Conservation (phyloP, 2,113 vertebrate genomes). For the Cervus canadensis region DNA sequence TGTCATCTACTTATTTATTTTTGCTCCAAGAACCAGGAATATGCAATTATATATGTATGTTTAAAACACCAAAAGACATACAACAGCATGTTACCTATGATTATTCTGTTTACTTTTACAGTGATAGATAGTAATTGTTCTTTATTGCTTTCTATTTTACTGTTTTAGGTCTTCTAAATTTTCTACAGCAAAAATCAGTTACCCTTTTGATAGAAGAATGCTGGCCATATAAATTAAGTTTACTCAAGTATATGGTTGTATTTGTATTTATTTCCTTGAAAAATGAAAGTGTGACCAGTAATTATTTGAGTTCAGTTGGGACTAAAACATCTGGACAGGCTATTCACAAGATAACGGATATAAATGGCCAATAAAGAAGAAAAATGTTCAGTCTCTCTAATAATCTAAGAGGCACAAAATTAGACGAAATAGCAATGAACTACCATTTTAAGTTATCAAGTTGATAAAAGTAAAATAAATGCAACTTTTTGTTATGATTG, state of each 20-base stretch:
- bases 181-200: background rate
- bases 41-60: background rate
- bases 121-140: background rate
- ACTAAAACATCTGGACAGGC: background rate
- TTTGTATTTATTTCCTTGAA: constrained; percentile 28
- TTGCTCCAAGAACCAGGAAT: background rate
- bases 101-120: background rate
- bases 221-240: background rate
- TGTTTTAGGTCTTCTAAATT: background rate
- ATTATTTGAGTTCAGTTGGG: background rate
- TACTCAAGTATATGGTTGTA: background rate
- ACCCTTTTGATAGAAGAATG: background rate
- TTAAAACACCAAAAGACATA: background rate
- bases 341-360: background rate
- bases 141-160: background rate
- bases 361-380: background rate
- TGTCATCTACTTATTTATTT: background rate
- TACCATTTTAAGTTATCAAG: background rate
- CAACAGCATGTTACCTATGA: background rate
- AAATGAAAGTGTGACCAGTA: background rate
- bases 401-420: background rate
- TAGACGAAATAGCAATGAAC: background rate
- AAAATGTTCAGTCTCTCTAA: background rate
- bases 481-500: background rate
- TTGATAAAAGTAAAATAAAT: background rate